phyloP scores from a whole-genome alignment of 2,113 vertebrate species.

The Odobenus rosmarus region DNA sequence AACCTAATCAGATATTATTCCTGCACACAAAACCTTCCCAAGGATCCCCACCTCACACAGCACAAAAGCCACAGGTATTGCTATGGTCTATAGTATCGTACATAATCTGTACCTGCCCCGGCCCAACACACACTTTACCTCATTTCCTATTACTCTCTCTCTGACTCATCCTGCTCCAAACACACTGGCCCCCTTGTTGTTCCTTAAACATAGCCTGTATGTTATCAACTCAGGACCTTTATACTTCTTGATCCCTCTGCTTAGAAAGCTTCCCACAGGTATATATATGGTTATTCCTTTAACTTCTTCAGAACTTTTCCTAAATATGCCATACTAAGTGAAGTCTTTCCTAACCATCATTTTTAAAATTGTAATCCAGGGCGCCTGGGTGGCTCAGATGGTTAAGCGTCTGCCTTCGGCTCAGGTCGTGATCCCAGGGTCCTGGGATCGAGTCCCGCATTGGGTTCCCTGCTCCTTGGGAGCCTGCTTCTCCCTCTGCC shows the following conservation, averaged over 20 bases:
- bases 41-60: neutral
- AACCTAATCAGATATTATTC: neutral
- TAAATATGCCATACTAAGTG: neutral
- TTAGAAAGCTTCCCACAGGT: neutral
- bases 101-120: neutral
- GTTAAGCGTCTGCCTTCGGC: too few species aligned
- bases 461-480: too few species aligned
- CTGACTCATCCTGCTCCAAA: neutral
- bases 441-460: too few species aligned
- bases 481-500: too few species aligned
- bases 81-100: neutral
- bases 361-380: neutral
- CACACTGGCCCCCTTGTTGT: neutral
- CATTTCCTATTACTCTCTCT: neutral
- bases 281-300: neutral
- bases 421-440: too few species aligned
- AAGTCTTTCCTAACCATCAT: neutral
- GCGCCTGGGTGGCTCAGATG: too few species aligned
- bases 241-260: neutral
- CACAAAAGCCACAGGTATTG: neutral
- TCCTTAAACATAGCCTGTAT: neutral
- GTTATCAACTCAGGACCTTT: neutral
- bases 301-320: neutral
- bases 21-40: neutral
- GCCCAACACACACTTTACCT: neutral